These are phyloP conservation scores for Planococcus citri DNA, from an alignment of 1,140 invertebrate genomes.

Conservation along the genomic window DNA sequence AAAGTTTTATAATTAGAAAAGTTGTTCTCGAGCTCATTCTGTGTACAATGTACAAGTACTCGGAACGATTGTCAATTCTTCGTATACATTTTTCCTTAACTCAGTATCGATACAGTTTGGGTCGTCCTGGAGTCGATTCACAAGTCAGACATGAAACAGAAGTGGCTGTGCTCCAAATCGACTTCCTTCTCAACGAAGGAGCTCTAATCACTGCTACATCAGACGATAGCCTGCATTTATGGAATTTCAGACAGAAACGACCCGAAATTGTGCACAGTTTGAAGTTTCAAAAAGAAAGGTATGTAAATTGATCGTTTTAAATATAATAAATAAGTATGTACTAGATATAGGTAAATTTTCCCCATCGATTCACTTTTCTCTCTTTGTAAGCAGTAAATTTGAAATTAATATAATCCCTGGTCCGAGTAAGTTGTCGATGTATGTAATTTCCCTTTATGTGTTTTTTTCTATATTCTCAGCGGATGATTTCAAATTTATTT, in stretches of 20 bases:
- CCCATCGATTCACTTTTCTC: background rate
- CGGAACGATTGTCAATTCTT: background rate
- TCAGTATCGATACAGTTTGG: constrained; percentile 50
- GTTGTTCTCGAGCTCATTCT: background rate
- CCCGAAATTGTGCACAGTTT: constrained; percentile 90
- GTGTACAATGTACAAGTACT: no score
- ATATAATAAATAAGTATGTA: background rate
- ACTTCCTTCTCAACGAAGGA: constrained; percentile 94
- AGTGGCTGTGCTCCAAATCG: constrained; percentile 71
- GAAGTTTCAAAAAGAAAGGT: constrained; percentile 95
- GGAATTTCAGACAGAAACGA: constrained; percentile 92
- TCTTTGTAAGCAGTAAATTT: background rate
- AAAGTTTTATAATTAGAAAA: background rate
- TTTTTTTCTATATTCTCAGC: background rate
- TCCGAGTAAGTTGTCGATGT: no score
- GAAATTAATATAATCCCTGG: no score
- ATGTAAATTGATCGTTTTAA: constrained; percentile 34
- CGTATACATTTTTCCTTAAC: constrained; percentile 32
- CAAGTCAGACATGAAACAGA: constrained; percentile 76
- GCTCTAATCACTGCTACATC: constrained; percentile 84
- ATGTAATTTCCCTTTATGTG: no score
- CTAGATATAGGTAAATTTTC: no score
- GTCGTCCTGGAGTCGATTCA: constrained; percentile 86
- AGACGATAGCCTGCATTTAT: constrained; percentile 90
- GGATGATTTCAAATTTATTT: background rate